Base-by-base conservation (phyloP, 2,888 invertebrate genomes). In the Unio delphinus region DNA sequence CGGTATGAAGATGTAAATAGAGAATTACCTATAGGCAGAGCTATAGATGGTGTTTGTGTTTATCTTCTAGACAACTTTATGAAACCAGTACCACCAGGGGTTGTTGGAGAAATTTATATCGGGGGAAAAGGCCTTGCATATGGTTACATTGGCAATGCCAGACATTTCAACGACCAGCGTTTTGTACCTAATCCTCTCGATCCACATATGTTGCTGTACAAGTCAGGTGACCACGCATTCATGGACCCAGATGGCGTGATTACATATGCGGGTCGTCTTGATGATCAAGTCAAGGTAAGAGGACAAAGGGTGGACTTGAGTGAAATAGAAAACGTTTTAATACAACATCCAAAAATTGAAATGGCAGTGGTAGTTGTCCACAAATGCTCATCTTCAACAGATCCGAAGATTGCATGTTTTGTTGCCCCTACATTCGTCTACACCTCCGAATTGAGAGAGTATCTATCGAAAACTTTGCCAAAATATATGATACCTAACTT, bases 261-360 rank as follows among this genome's bases (percentile, higher is more conserved):
- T 34, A 80, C 81, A 11, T 90, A 93, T 69, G 95, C 96, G 80
- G 96, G 96, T 0, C 92, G 96, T 55, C 54, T 92, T 94, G 57
- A 97, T 96, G 92, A 94, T 96, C 67, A 92, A 96, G 73, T 85
- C 1, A 85, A 85, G 64, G 78, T 85, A 30, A 70, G 85, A 61
- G 97, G 97, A 0, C 95, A 96, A 85, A 91, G 96, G 17, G 95
- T 97, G 0, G 96, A 96, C 86, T 91, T 96, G 64, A 92, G 93
- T 3, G 96, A 97, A 91, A 94, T 97, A 1, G 96, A 96, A 59
- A 80, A 81, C 61, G 76, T 82, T 4, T 70, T 83, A 8, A 78
- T 81, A 58, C 83, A 83, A 65, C 81, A 83, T 64, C 72, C 78
- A 7, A 80, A 79, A 66, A 76, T 83, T n/a, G 79, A 82, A 15